phyloP scores from a whole-genome alignment of 2,113 vertebrate genomes.

The Rhineura floridana region DNA sequence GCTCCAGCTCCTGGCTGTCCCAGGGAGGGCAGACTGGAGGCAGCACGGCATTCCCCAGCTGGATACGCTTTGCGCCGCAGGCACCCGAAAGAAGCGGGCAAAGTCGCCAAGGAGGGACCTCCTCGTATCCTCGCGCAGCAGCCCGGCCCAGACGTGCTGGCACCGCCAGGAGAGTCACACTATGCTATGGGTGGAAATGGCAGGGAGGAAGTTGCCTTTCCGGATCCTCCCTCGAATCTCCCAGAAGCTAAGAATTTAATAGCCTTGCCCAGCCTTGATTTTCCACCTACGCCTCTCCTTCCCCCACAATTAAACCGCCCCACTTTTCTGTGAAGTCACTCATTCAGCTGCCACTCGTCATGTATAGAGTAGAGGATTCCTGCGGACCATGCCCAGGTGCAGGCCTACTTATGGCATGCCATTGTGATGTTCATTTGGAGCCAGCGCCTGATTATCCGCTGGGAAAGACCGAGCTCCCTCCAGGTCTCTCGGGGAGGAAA shows the following conservation, averaged over 20 bases:
- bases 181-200: no score
- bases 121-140: neutral
- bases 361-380: neutral
- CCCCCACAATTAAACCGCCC: no score
- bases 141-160: rapidly evolving
- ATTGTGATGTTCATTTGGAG: neutral
- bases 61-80: neutral
- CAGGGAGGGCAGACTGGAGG: neutral
- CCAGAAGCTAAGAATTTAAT: neutral
- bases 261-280: neutral
- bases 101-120: rapidly evolving
- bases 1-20: neutral
- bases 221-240: neutral
- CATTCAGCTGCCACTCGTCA: neutral
- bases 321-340: neutral
- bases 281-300: neutral
- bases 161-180: rapidly evolving
- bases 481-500: neutral
- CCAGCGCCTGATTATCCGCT: neutral
- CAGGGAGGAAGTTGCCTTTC: neutral
- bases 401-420: neutral
- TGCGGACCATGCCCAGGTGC: neutral
- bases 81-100: rapidly evolving
- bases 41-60: neutral
- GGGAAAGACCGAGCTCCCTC: neutral